Evolutionary conservation across 1,140 invertebrate species (phyloP).

Genomic region (Sycophaga agraensis): DNA sequence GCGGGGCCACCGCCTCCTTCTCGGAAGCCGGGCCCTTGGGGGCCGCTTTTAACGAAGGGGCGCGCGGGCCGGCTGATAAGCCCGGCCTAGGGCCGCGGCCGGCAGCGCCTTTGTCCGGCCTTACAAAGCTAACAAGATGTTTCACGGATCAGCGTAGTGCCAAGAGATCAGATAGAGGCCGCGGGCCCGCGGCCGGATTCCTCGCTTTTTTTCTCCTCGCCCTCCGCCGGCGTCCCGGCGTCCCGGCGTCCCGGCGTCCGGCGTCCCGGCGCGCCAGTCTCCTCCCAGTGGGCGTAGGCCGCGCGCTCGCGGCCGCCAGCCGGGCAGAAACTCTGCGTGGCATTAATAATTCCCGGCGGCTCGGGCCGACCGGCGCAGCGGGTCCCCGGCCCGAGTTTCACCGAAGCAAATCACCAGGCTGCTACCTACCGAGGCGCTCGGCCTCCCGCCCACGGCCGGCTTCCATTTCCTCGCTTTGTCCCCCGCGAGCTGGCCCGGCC

Average conservation of each 20-base stretch:
- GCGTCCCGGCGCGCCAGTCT: too few relatives aligned
- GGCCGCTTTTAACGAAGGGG: too few relatives aligned
- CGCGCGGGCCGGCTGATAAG: not conserved
- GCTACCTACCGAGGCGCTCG: constrained; percentile 26
- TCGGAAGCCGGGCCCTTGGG: too few relatives aligned
- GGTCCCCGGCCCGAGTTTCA: constrained; percentile 32
- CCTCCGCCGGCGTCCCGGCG: not conserved
- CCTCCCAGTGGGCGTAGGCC: too few relatives aligned
- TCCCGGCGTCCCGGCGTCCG: too few relatives aligned
- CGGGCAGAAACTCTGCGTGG: constrained; percentile 45
- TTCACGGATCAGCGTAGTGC: constrained; percentile 51
- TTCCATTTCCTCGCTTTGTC: too few relatives aligned
- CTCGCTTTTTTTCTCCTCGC: constrained; percentile 27
- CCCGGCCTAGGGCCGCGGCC: not conserved
- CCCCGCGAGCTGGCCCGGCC: not conserved
- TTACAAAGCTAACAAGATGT: constrained; percentile 53
- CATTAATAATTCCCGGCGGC: constrained; percentile 49
- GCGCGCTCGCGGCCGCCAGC: constrained; percentile 35
- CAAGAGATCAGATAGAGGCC: constrained; percentile 44
- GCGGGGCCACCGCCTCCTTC: too few relatives aligned
- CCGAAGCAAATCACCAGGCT: constrained; percentile 32
- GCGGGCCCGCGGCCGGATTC: constrained; percentile 38
- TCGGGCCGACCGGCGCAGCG: not conserved
- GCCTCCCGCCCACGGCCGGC: not conserved
- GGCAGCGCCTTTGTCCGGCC: constrained; percentile 42